Evolutionary conservation across 2,797 vertebrate genomes (phyloP), one percentile per base, ranked within the genome.

Genomic region (Cynodonichthys magdalenae): DNA sequence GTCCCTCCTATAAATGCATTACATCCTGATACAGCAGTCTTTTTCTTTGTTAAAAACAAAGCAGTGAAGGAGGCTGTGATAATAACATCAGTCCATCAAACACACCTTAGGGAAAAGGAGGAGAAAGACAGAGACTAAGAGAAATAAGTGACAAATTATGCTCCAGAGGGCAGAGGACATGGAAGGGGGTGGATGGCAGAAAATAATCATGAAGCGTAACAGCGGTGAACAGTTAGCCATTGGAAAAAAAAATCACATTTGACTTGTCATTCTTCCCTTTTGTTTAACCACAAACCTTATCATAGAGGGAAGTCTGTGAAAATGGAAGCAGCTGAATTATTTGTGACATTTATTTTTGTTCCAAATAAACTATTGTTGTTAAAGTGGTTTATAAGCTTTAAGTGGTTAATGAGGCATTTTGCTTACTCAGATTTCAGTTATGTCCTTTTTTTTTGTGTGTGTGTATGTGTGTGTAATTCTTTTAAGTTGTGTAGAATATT

Each of bases 31-130:
- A 65, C 74, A 73, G 44, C 24, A 24, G 24, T 61, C 69, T 63
- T 55, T 56, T 59, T 79, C 15, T 83, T 84, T 6, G 31, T 88
- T 90, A 76, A 87, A 87, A 83, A 82, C 2, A 0, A 60, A 53
- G 41, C 41, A 58, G 69, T 80, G 76, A 87, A 82, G 72, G 79
- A 77, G 47, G 69, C 63, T 12, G 46, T 66, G 80, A 83, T 90
- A 90, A 90, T 89, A 89, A 81, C 80, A 81, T 86, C 82, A 81
- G 81, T 81, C 81, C 76, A 82, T 89, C 84, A 88, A 79, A 81
- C 66, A 73, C 67, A 79, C 67, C 55, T 55, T 0, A 12, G 59
- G 59, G 72, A 78, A 58, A 58, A 45, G 46, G 27, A 19, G 48
- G 54, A 51, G 50, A 20, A 39, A 62, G 50, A 58, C 2, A 27